Percentiles rank a stretch among this genome's conserved stretches.
Conservation (phyloP, 2,113 vertebrate species). For the Gymnarchus niloticus region DNA sequence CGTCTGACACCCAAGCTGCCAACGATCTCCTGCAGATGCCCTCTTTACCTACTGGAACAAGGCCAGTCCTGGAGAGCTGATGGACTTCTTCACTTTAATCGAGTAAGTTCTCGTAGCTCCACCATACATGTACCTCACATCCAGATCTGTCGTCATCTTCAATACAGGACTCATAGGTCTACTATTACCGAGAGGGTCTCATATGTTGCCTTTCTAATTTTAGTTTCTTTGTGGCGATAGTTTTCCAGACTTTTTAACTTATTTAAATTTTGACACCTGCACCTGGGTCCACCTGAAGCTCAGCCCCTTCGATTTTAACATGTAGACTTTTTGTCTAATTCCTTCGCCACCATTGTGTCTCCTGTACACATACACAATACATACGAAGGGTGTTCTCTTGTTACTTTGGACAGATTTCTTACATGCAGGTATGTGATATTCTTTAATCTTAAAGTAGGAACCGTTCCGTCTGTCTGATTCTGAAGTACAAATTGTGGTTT, state of each 20-base stretch:
- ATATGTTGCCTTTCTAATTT: neutral
- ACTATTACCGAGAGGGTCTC: too few relatives aligned
- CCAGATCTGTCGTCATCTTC: neutral
- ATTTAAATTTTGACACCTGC: neutral
- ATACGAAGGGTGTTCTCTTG: neutral
- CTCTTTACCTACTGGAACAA: slow-evolving; percentile 97
- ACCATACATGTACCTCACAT: neutral
- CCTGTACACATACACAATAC: neutral
- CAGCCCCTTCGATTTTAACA: neutral
- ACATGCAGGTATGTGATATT: too few relatives aligned
- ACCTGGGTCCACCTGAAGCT: neutral
- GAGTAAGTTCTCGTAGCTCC: slow-evolving; percentile 71
- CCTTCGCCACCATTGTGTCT: neutral
- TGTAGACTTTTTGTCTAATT: neutral
- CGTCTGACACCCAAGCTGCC: neutral
- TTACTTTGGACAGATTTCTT: too few relatives aligned
- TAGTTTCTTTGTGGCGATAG: neutral
- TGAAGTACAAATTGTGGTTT: neutral
- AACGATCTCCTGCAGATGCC: slow-evolving; percentile 68
- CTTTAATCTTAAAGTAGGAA: too few relatives aligned
- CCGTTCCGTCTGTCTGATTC: too few relatives aligned
- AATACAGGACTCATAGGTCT: neutral
- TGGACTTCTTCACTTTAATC: slow-evolving; percentile 95
- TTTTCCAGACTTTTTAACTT: neutral
- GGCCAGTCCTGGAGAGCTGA: slow-evolving; percentile 82